These are phyloP conservation scores for Phymorhynchus buccinoides DNA, from an alignment of 1,140 invertebrate species.

Conservation along the genomic window DNA sequence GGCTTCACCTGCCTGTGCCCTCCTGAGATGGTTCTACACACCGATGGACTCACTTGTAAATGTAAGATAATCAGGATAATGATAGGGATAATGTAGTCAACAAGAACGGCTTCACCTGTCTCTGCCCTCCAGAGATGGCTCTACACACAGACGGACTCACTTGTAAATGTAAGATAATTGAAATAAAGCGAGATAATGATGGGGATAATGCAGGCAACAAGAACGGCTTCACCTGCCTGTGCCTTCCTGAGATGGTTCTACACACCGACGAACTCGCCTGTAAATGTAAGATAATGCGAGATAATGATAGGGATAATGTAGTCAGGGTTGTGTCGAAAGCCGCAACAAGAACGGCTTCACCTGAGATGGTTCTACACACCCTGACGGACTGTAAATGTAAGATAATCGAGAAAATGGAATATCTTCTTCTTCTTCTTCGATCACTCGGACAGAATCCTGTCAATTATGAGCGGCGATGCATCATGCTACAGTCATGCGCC, in stretches of 20 bases:
- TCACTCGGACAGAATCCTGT: no score
- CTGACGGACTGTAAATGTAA: neutral
- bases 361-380: neutral
- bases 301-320: no score
- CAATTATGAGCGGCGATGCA: no score
- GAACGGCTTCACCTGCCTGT: neutral
- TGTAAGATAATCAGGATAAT: no score
- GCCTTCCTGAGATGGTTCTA: conserved; percentile 3
- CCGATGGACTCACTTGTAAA: neutral
- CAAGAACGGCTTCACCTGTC: neutral
- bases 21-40: neutral
- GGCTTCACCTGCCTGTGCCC: conserved; percentile 20
- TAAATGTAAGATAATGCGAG: neutral
- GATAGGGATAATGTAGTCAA: no score
- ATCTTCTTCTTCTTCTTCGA: no score
- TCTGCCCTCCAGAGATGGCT: neutral
- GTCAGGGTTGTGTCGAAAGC: conserved; percentile 5
- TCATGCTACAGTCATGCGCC: no score
- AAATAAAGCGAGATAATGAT: no score
- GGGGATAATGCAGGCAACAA: no score
- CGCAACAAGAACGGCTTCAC: neutral
- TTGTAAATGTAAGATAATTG: neutral
- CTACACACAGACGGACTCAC: neutral
- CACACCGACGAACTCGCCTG: neutral
- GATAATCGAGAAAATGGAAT: no score